Evolutionary conservation across 1,140 invertebrate species (phyloP).

Genomic region (Drosophila takahashii): DNA sequence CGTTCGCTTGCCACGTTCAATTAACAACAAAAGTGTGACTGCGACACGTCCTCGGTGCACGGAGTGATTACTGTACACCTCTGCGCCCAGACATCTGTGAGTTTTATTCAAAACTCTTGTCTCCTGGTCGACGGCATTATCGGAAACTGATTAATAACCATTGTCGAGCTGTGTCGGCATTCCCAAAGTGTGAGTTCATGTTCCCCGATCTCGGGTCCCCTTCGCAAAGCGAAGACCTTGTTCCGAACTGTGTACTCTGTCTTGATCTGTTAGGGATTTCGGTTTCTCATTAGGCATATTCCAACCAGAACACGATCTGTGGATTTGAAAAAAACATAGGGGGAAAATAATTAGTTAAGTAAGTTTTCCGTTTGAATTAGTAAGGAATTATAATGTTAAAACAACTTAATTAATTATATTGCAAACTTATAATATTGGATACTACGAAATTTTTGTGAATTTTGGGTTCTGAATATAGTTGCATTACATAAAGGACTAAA

Average conservation of each 20-base stretch:
- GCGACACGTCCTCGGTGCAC: conserved; percentile 57
- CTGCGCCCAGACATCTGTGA: conserved; percentile 31
- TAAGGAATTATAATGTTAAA: too few species aligned
- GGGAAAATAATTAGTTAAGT: background rate
- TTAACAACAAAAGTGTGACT: conserved; percentile 79
- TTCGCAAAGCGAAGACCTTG: conserved; percentile 56
- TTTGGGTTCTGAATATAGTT: too few species aligned
- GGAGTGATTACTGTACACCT: conserved; percentile 10
- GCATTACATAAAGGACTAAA: too few species aligned
- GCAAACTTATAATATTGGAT: too few species aligned
- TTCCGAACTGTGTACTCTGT: conserved; percentile 62
- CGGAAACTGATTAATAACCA: conserved; percentile 81
- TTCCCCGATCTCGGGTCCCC: conserved; percentile 4
- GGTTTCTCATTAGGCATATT: conserved; percentile 21
- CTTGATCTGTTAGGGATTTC: conserved; percentile 55
- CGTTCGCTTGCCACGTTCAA: conserved; percentile 67
- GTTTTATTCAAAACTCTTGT: conserved; percentile 77
- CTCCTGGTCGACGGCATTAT: conserved; percentile 68
- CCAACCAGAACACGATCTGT: conserved; percentile 43
- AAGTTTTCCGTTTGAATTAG: background rate
- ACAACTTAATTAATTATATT: too few species aligned
- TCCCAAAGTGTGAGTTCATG: conserved; percentile 24
- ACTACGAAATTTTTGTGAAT: too few species aligned
- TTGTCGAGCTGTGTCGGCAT: conserved; percentile 53
- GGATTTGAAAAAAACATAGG: conserved; percentile 18